These are phyloP conservation scores for Notoglanidium macrostoma DNA, from an alignment of 2,797 vertebrate species.

Conservation along the genomic window DNA sequence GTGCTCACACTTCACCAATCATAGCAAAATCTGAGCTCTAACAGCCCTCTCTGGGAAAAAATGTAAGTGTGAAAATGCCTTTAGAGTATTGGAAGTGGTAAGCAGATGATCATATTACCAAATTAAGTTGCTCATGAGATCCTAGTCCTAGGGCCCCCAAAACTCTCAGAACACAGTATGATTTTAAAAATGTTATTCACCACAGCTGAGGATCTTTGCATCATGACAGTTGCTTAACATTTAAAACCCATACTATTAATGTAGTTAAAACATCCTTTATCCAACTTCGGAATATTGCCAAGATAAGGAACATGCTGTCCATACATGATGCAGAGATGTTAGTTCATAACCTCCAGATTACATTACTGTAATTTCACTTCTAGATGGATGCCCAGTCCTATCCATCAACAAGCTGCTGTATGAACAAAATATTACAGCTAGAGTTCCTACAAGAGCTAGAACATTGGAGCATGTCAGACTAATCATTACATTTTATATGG, in stretches of 20 bases:
- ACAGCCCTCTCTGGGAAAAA: no score
- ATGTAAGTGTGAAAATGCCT: neutral
- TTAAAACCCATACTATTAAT: neutral
- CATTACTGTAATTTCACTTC: constrained; percentile 22
- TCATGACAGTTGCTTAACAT: neutral
- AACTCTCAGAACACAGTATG: neutral
- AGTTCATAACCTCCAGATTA: constrained; percentile 10
- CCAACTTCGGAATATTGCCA: constrained; percentile 2
- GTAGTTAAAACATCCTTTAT: constrained; percentile 1
- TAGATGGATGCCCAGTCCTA: constrained; percentile 2
- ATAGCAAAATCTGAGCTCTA: neutral
- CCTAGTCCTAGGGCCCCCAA: neutral
- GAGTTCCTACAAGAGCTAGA: neutral
- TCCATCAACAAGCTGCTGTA: constrained; percentile 21
- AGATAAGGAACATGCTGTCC: constrained; percentile 14
- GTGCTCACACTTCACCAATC: neutral
- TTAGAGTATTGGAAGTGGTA: neutral
- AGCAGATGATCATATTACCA: neutral
- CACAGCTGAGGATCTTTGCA: no score
- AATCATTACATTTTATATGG: neutral
- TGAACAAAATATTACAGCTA: neutral
- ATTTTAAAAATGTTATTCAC: neutral
- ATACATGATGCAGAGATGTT: constrained; percentile 17
- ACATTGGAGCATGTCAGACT: neutral
- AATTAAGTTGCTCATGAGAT: neutral